A percentile compares a stretch with the other conserved stretches of the same genome.
These are phyloP conservation scores for Helicoverpa armigera DNA, from an alignment of 1,140 invertebrate species.

Conservation along the genomic window DNA sequence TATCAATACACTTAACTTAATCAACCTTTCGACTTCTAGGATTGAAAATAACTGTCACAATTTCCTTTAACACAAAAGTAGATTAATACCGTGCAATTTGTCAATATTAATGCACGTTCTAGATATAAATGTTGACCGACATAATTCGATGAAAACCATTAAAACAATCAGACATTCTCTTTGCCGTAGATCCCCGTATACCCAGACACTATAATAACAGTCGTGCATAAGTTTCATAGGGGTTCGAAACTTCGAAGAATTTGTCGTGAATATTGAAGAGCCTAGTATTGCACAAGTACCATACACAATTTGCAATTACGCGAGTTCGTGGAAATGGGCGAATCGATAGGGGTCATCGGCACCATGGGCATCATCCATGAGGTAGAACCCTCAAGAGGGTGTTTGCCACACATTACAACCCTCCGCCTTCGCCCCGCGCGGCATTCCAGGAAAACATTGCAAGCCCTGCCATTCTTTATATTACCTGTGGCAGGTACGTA, in stretches of 20 bases:
- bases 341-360: constrained; percentile 84
- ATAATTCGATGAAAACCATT: not conserved
- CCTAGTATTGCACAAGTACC: not conserved
- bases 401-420: constrained; percentile 72
- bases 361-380: constrained; percentile 79
- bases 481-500: constrained; percentile 64
- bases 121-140: not conserved
- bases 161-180: constrained; percentile 1
- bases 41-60: too few relatives aligned
- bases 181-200: not conserved
- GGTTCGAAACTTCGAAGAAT: constrained; percentile 6
- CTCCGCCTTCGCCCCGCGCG: constrained; percentile 69
- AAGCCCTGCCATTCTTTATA: constrained; percentile 73
- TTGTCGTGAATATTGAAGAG: constrained; percentile 17
- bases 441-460: constrained; percentile 80
- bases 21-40: too few relatives aligned
- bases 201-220: not conserved
- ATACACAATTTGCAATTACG: constrained; percentile 73
- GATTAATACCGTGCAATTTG: not conserved
- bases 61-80: not conserved
- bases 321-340: constrained; percentile 72
- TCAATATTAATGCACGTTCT: not conserved
- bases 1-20: too few relatives aligned
- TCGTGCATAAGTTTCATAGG: constrained; percentile 5
- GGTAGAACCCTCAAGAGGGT: constrained; percentile 78